Base-by-base conservation (phyloP, 2,888 invertebrate genomes). In the Drosophila cognata region DNA sequence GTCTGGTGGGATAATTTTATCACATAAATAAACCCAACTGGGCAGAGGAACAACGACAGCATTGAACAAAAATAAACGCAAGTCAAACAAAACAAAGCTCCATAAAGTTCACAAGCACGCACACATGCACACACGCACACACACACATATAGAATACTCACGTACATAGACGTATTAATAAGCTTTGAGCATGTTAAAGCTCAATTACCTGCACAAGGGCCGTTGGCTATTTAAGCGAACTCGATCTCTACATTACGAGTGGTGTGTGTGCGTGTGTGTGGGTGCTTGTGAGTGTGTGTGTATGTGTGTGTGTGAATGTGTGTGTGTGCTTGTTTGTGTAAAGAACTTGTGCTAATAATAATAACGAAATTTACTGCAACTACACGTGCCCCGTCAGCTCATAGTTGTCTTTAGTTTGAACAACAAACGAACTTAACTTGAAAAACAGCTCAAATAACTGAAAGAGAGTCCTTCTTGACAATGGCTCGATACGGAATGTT, bases 171-270 rank as follows among this genome's bases (percentile, higher is more conserved):
- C 68, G 68, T 78, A 79, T 81, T 87, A 82, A 87, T 84, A 84
- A 84, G 81, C 77, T 77, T 84, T 84, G 71, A 69, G 82, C 79
- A 84, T 84, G 87, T 75, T 80, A 77, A 71, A 69, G 77, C 81
- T 86, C 84, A 79, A 89, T 88, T 83, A 88, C 71, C 74, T 79
- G 77, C 55, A 62, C 64, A 71, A 68, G 64, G 38, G 65, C 76
- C 76, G 56, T 77, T 74, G 74, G 80, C 71, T 67, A 82, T 77
- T 77, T 58, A 71, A 61, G 73, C 31, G 66, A 66, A 50, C 59
- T 46, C 46, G 31, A 80, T 72, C 64, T 50, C 63, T 61, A 51
- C 63, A 60, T 53, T 71, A 60, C 58, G 58, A 75, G 46, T n/a
- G 43, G 25, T 25, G 38, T 5, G 33, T 29, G 29, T 29, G 10